Percentiles rank a stretch among this genome's conserved stretches.
These are phyloP conservation scores for Cochlearius cochlearius DNA, from an alignment of 2,113 vertebrate species.

Conservation along the genomic window DNA sequence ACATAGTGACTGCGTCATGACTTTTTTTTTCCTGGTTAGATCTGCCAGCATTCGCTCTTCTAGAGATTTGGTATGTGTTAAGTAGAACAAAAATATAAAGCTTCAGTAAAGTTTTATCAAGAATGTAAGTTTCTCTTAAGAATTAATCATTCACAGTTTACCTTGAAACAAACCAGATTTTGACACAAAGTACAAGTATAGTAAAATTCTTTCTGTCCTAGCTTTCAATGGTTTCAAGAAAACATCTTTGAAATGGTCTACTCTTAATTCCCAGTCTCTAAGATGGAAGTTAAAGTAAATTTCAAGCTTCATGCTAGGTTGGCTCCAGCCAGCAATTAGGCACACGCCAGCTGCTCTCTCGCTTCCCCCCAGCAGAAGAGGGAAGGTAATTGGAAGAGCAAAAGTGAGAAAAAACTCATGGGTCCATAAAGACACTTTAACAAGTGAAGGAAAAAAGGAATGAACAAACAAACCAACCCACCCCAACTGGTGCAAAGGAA, in stretches of 20 bases:
- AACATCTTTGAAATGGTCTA: not conserved
- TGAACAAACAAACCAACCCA: not conserved
- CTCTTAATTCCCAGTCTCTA: not conserved
- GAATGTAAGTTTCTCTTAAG: not conserved
- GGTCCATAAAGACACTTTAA: not conserved
- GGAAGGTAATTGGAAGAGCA: not conserved
- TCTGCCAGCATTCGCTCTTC: not conserved
- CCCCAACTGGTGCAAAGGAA: not conserved
- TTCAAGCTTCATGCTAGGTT: not conserved
- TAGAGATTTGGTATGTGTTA: not conserved
- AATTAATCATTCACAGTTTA: not conserved
- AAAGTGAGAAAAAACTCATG: not conserved
- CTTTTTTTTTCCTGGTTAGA: not conserved
- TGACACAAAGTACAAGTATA: not conserved
- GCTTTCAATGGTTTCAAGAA: not conserved
- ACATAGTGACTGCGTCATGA: constrained; percentile 25
- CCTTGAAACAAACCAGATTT: not conserved
- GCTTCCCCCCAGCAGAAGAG: not conserved
- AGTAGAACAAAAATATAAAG: not conserved
- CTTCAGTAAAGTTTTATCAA: not conserved
- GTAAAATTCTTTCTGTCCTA: not conserved
- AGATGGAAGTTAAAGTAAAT: not conserved
- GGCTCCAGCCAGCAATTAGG: not conserved
- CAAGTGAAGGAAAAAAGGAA: not conserved
- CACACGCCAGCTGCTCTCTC: not conserved